Conservation (phyloP, 2,888 invertebrate species). For the Ecliptopera silaceata region DNA sequence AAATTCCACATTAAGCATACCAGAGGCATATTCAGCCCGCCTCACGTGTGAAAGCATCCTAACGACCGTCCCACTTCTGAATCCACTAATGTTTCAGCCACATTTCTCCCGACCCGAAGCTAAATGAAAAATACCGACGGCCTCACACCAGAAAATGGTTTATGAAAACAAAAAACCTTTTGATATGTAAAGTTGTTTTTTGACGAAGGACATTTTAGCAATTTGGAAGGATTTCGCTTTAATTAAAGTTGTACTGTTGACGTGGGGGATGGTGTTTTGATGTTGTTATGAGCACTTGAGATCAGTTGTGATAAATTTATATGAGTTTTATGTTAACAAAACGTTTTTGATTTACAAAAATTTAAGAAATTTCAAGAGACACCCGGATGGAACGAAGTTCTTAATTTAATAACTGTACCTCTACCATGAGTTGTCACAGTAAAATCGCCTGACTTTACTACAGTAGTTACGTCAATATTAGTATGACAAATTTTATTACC, state of each 20-base stretch:
- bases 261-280: conserved; percentile 4
- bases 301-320: no score
- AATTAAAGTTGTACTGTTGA: conserved; percentile 38
- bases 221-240: conserved; percentile 33
- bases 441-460: no score
- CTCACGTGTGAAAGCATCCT: conserved; percentile 1
- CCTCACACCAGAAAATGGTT: conserved; percentile 33
- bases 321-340: no score
- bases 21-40: neutral
- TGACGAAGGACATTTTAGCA: conserved; percentile 32
- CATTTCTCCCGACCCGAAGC: conserved; percentile 31
- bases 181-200: conserved; percentile 39
- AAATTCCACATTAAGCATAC: no score
- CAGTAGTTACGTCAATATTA: no score
- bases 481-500: no score
- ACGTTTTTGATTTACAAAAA: no score
- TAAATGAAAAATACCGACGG: conserved; percentile 43
- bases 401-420: no score
- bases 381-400: no score
- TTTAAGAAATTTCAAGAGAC: no score
- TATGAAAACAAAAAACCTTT: conserved; percentile 41
- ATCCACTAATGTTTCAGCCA: conserved; percentile 38
- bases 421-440: no score
- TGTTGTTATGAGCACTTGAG: neutral
- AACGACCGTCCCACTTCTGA: conserved; percentile 37